Percentiles rank a stretch among this genome's conserved stretches.
These are phyloP conservation scores for Salvator merianae DNA, from an alignment of 2,113 vertebrate genomes.

Conservation along the genomic window DNA sequence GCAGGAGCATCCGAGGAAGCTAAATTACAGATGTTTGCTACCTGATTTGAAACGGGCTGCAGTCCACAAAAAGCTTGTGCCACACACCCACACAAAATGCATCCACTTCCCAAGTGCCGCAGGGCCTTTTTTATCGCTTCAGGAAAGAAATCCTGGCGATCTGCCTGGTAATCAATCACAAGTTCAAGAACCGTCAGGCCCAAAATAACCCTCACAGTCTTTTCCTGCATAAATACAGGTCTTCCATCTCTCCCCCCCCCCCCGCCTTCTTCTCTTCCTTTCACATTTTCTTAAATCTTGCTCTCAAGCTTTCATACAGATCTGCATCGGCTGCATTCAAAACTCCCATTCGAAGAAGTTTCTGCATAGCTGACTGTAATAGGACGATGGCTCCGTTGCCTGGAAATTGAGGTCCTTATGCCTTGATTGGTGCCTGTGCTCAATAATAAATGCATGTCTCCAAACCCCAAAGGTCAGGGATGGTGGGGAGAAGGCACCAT, in stretches of 20 bases:
- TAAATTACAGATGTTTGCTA: not conserved
- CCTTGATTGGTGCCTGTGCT: not conserved
- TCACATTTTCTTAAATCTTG: not conserved
- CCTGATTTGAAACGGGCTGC: not conserved
- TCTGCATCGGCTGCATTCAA: not conserved
- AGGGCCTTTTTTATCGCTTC: not conserved
- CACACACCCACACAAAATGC: not conserved
- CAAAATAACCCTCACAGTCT: not conserved
- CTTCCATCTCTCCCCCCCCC: not conserved
- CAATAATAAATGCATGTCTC: slow-evolving; percentile 36
- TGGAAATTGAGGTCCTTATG: not conserved
- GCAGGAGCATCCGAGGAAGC: not conserved
- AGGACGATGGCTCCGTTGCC: slow-evolving; percentile 23
- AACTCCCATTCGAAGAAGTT: slow-evolving; percentile 11
- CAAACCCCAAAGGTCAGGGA: slow-evolving; percentile 29
- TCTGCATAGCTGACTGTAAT: slow-evolving; percentile 31
- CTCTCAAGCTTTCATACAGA: not conserved
- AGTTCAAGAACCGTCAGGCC: not conserved
- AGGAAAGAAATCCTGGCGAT: not conserved
- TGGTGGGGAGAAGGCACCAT: not conserved
- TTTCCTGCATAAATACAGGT: not conserved
- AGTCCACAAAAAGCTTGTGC: not conserved
- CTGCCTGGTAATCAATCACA: not conserved
- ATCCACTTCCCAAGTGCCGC: not conserved
- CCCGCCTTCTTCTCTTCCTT: not conserved